Base-by-base conservation (phyloP, 2,113 vertebrate genomes). In the Raja brachyura region DNA sequence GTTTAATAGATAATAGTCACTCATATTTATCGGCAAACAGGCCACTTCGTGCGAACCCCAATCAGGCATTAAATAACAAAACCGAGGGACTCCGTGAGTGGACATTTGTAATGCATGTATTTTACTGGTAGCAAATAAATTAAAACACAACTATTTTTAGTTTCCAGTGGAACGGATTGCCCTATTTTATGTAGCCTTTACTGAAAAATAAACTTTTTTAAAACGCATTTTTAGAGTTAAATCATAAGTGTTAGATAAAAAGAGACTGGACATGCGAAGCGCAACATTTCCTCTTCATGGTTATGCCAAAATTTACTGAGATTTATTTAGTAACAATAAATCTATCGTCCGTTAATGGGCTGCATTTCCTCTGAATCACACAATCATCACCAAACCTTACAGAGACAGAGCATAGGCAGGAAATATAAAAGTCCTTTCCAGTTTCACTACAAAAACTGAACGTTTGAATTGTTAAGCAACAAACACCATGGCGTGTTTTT, bases 351-450 rank as follows among this genome's bases (percentile, higher is more conserved):
- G 96, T 95, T 94, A 97, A 95, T 96, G 96, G 95, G 95, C 95
- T 96, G 96, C 95, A 96, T 97, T 97, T 97, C 96, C 96, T 96
- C 95, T 94, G 96, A 97, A 96, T 97, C 97, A 97, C 97, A 96
- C 96, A 97, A 97, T 97, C 97, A 95, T 95, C 95, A 95, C 93
- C 95, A 95, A 96, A 94, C 94, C 95, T 94, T 95, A 97, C 97
- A 97, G 96, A 96, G 96, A 95, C 94, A 94, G 94, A 94, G 95
- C 95, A 95, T 95, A 96, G 95, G 94, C 96, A 96, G 96, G 96
- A 97, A 97, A 96, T 95, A 95, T 94, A 94, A 96, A 96, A 96
- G 94, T 96, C 95, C 96, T 95, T 96, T 96, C 96, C 96, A 95
- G 95, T 96, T 95, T 95, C 94, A 96, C 95, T 94, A 95, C n/a